These are phyloP conservation scores for Napeogenes inachia DNA, from an alignment of 2,888 invertebrate species.

Conservation along the genomic window DNA sequence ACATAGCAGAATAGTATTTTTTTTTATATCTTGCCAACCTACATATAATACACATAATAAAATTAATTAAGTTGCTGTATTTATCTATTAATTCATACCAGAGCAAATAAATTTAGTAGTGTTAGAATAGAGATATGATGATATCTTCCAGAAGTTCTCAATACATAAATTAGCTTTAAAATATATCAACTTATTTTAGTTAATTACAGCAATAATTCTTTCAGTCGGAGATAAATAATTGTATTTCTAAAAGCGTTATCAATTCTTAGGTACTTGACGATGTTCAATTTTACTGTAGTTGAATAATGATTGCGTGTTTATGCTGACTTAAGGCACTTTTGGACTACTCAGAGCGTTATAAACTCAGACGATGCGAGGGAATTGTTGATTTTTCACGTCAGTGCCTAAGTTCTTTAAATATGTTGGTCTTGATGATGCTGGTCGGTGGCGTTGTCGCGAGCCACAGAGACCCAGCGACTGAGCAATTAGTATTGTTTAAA, in stretches of 20 bases:
- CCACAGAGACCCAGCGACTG: slow-evolving; percentile 41
- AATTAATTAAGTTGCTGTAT: no score
- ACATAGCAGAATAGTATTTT: no score
- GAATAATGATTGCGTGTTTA: slow-evolving; percentile 23
- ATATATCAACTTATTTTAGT: neutral
- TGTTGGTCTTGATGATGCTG: slow-evolving; percentile 30
- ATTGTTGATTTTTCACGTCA: slow-evolving; percentile 17
- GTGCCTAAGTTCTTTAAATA: slow-evolving; percentile 9
- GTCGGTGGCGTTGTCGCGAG: slow-evolving; percentile 31
- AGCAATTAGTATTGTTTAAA: slow-evolving; percentile 51
- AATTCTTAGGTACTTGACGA: slow-evolving; percentile 22
- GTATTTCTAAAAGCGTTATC: slow-evolving; percentile 21
- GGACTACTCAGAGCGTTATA: slow-evolving; percentile 32
- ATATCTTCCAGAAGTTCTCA: no score
- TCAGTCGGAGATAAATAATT: slow-evolving; percentile 21
- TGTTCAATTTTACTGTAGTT: slow-evolving; percentile 31
- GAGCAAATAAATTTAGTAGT: no score
- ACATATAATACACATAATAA: no score
- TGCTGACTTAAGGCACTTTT: slow-evolving; percentile 6
- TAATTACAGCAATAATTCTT: slow-evolving; percentile 9
- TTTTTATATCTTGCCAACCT: no score
- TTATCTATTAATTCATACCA: no score
- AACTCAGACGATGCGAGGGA: slow-evolving; percentile 24
- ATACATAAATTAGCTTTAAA: no score
- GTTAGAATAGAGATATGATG: no score